Base-by-base conservation (phyloP, 2,797 vertebrate genomes). In the Centropyge bicolor region DNA sequence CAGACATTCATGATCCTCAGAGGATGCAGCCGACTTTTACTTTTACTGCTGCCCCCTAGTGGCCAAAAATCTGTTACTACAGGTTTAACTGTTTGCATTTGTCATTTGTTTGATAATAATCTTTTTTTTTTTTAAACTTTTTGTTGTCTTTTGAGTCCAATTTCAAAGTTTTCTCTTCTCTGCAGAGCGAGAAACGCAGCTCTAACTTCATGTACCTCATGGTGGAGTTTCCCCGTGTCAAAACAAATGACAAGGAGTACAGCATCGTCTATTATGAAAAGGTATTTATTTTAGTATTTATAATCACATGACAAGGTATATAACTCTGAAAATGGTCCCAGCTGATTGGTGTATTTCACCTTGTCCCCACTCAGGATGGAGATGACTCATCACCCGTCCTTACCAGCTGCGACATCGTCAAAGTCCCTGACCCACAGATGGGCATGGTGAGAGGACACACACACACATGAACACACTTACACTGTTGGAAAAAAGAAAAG, bases 131-230 rank as follows among this genome's bases (percentile, higher is more conserved):
- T n/a, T n/a, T n/a, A n/a, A n/a, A 27, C 40, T 51, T 22, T 43
- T 59, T 70, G 2, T 57, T 13, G 31, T 38, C 14, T 49, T 6
- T 40, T 48, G 43, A 46, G 2, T 62, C 55, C 2, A 60, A 1
- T 55, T 14, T 16, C 16, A 66, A 36, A 1, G 0, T n/a, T 40
- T 5, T 46, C 19, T 38, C 19, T 38, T 51, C 20, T 0, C 10
- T 70, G 36, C 91, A 99, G 98, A 98, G 97, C 81, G 98, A 99
- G 85, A 99, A 99, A 76, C 97, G 98, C 74, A 99, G 98, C 93
- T 99, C 98, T 62, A 99, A 99, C 94, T 99, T 99, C 90, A 99
- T 99, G 98, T 99, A 99, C 94, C 94, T 99, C 86, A 99, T 99
- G 98, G 97, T 99, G 93, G 98, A 99, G 90, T 99, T 99, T 88